Evolutionary conservation across 2,797 vertebrate species (phyloP).

Genomic region (Streptopelia turtur): DNA sequence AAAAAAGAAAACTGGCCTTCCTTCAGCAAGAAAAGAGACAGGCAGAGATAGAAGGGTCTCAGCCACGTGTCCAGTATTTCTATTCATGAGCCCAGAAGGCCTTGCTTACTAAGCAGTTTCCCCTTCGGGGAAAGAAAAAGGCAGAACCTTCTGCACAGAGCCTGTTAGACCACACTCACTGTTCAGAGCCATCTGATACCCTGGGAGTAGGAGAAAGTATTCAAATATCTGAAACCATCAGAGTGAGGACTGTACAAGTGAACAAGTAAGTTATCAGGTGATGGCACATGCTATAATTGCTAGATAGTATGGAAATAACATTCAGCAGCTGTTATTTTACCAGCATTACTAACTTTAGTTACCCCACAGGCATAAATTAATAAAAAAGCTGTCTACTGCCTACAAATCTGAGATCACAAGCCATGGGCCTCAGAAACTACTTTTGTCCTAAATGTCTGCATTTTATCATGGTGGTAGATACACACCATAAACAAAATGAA

Average conservation of each 20-base stretch:
- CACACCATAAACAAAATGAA: neutral
- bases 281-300: neutral
- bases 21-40: neutral
- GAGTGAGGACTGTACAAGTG: neutral
- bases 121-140: neutral
- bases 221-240: neutral
- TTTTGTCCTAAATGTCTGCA: neutral
- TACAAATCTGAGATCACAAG: neutral
- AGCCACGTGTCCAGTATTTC: neutral
- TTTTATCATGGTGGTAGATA: neutral
- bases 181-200: neutral
- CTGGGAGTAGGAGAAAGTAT: slow-evolving; percentile 26
- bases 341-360: neutral
- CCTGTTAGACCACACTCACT: neutral
- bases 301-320: neutral
- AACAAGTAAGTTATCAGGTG: neutral
- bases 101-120: neutral
- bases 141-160: neutral
- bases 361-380: neutral
- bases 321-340: slow-evolving; percentile 6
- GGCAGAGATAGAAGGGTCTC: neutral
- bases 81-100: neutral
- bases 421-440: neutral
- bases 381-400: neutral
- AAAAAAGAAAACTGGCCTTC: neutral